Evolutionary conservation across 2,888 invertebrate species (phyloP), one percentile per base, ranked within the genome.

Genomic region (Harmothoe impar): DNA sequence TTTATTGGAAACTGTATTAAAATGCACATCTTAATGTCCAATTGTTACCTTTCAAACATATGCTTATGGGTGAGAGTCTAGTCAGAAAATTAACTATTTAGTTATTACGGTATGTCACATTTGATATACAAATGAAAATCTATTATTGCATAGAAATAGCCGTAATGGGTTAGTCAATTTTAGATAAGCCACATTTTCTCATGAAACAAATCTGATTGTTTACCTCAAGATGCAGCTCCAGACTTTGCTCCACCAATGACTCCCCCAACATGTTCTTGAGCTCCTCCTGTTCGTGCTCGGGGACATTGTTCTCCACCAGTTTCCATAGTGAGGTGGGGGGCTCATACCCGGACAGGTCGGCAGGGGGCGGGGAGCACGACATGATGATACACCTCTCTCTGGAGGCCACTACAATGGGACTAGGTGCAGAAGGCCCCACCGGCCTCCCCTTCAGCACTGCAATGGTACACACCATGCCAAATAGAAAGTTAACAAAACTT

Each of bases 251-350:
- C 35, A 95, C 94, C 35, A 95, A 91, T 0, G 94, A 94, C 89
- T 93, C 94, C 90, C 95, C 95, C 25, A 95, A 92, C 93, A 95
- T 94, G 33, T 93, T 94, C 91, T 94, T 95, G 7, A 95, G 93
- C 91, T 95, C 95, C 51, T 94, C 93, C 72, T 93, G 93, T 90
- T 95, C 95, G 93, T 94, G 93, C 12, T 90, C 91, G n/a, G 94
- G 94, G 1, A 94, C 94, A 93, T 94, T 91, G 77, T 94, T 93
- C 91, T 95, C 93, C n/a, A 96, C 94, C 56, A 96, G 92, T 81
- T 91, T 92, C 96, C 96, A 96, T 54, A 96, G 91, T 5, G 95
- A 95, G 62, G 93, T 91, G n/a, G 95, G 95, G 10, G 95, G 94
- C 89, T 94, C 93, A 92, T 95, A 95, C 0, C 90, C 90, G 7